Percentiles rank a stretch among this genome's conserved stretches.
phyloP scores from a whole-genome alignment of 2,797 vertebrate species.

The Sebastes itinus region DNA sequence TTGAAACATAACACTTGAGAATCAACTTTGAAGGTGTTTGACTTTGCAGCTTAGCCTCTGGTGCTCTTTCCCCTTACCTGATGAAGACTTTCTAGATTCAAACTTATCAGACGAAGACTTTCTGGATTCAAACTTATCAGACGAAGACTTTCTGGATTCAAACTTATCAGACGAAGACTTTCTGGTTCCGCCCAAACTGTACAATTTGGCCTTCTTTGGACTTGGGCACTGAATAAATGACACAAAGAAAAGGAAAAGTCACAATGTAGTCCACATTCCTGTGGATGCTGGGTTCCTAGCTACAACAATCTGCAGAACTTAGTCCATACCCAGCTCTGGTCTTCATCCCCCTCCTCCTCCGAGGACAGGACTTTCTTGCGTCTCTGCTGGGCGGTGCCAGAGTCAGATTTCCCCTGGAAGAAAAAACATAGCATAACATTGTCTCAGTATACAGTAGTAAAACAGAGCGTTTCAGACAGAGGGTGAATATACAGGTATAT shows the following conservation, averaged over 20 bases:
- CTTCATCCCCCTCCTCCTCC: constrained; percentile 34
- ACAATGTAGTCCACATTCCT: neutral
- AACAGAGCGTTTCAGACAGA: no score
- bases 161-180: constrained; percentile 14
- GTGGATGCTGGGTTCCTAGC: neutral
- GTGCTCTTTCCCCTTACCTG: constrained; percentile 17
- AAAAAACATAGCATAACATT: neutral
- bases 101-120: constrained; percentile 14
- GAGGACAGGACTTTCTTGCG: constrained; percentile 9
- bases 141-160: no score
- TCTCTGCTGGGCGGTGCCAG: neutral
- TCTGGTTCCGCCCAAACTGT: neutral
- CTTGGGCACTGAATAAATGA: constrained; percentile 41
- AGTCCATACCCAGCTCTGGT: constrained; percentile 46
- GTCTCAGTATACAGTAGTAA: neutral
- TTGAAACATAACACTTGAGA: neutral
- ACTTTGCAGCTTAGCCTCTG: neutral
- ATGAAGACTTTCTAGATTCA: constrained; percentile 28
- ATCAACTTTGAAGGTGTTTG: neutral
- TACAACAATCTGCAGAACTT: neutral
- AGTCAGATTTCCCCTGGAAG: constrained; percentile 33
- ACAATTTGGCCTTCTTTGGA: constrained; percentile 30
- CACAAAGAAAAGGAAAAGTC: neutral
- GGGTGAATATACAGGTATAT: no score
- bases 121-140: no score